Base-by-base conservation (phyloP, 2,888 invertebrate genomes). In the Formica aserva region DNA sequence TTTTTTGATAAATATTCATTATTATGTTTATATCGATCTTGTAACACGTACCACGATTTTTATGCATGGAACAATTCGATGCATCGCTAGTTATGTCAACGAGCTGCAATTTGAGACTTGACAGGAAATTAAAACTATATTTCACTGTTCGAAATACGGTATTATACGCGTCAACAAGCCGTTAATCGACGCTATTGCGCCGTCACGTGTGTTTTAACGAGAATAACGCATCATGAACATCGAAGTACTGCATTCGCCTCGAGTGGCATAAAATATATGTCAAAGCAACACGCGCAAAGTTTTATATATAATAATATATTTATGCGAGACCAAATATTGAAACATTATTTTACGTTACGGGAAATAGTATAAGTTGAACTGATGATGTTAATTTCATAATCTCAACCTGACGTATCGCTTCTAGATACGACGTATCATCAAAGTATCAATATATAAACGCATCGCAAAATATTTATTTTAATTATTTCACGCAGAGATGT, bases 131-230 rank as follows among this genome's bases (percentile, higher is more conserved):
- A 87, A 85, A 85, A 82, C 86, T 85, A 86, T 84, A 84, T 84
- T 72, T 87, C 86, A 86, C 48, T 83, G 84, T 75, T 85, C 88
- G 89, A 89, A 60, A 71, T 80, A 45, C 26, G 60, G 71, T 83
- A 87, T 88, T 85, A 90, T 86, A 75, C 48, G 84, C 85, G 82
- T 82, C 90, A 88, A 90, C 88, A 80, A 84, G 87, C 84, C 87
- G 88, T 89, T 89, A 89, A 89, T 89, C 89, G 89, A 71, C 81
- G 85, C 85, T 87, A 86, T 89, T 89, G 85, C 89, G 35, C 83
- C 86, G 87, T 87, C 89, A 89, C 87, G 89, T 89, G 86, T 87
- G 81, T 71, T 87, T 84, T 89, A 89, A 89, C 89, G 89, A 86
- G 89, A 74, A 81, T 78, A 82, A 89, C 89, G 89, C 87, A 89